Percentiles rank a stretch among this genome's conserved stretches.
Conservation (phyloP, 2,797 vertebrate genomes). For the Chelon auratus region DNA sequence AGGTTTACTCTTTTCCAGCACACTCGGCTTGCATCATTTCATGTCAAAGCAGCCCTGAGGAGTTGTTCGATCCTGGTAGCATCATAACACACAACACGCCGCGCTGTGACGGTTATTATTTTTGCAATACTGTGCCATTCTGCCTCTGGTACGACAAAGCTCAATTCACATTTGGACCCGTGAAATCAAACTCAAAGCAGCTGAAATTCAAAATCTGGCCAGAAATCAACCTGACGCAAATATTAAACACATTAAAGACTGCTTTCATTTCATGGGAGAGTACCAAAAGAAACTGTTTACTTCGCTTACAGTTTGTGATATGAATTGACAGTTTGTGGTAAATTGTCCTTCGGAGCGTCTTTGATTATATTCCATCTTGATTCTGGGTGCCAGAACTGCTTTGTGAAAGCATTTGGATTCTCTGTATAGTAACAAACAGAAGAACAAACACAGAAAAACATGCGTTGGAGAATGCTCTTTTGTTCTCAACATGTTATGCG, state of each 20-base stretch:
- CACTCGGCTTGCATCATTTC: constrained; percentile 37
- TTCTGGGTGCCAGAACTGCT: constrained; percentile 21
- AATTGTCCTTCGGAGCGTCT: constrained; percentile 26
- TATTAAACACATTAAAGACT: constrained; percentile 12
- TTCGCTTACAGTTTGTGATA: constrained; percentile 36
- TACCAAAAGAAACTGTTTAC: constrained; percentile 15
- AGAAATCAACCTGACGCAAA: constrained; percentile 25
- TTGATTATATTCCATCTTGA: constrained; percentile 45
- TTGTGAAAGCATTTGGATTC: constrained; percentile 40
- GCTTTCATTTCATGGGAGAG: constrained; percentile 27
- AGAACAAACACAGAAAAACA: constrained; percentile 25
- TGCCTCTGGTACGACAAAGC: constrained; percentile 6
- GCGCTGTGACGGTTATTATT: not conserved
- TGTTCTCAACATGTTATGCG: constrained; percentile 37
- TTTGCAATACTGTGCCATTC: constrained; percentile 4
- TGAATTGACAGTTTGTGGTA: constrained; percentile 46
- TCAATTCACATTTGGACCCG: constrained; percentile 11
- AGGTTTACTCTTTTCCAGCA: constrained; percentile 35
- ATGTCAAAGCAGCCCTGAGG: constrained; percentile 38
- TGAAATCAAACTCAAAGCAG: constrained; percentile 33
- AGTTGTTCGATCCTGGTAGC: constrained; percentile 25
- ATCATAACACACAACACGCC: not conserved
- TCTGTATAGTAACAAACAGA: constrained; percentile 30
- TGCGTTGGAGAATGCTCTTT: constrained; percentile 24
- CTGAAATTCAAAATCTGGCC: constrained; percentile 36